Evolutionary conservation across 2,797 vertebrate species (phyloP).

Genomic region (Silurus aristotelis): DNA sequence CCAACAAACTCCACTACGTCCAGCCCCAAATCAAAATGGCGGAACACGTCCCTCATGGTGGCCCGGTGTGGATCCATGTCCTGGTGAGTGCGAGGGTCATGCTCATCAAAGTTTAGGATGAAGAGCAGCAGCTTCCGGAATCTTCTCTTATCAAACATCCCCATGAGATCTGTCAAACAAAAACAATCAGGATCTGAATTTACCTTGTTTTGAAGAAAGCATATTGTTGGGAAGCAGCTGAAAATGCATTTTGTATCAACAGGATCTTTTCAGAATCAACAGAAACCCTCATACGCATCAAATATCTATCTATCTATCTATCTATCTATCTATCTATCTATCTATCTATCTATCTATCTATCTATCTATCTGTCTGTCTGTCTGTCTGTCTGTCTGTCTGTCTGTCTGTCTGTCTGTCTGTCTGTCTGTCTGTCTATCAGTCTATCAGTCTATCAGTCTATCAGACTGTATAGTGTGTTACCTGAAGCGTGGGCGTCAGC

Average conservation of each 20-base stretch:
- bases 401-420: too few relatives aligned
- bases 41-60: constrained; percentile 73
- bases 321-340: too few relatives aligned
- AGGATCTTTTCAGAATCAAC: too few relatives aligned
- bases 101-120: constrained; percentile 70
- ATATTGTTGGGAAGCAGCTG: too few relatives aligned
- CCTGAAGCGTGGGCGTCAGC: constrained; percentile 73
- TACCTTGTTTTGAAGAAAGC: not conserved
- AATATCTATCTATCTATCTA: too few relatives aligned
- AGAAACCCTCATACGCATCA: too few relatives aligned
- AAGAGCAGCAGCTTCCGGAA: constrained; percentile 78
- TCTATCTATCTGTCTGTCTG: too few relatives aligned
- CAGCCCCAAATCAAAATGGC: constrained; percentile 73
- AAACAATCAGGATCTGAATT: not conserved
- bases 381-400: too few relatives aligned
- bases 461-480: constrained; percentile 43
- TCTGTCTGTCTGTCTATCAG: too few relatives aligned
- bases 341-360: too few relatives aligned
- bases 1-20: constrained; percentile 76
- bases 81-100: constrained; percentile 70
- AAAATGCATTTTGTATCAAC: too few relatives aligned
- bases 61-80: constrained; percentile 71
- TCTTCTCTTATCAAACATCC: constrained; percentile 81
- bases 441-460: too few relatives aligned
- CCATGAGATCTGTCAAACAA: constrained; percentile 73